phyloP scores from a whole-genome alignment of 2,797 vertebrate genomes.

The Tokudaia tokunoshimensis region DNA sequence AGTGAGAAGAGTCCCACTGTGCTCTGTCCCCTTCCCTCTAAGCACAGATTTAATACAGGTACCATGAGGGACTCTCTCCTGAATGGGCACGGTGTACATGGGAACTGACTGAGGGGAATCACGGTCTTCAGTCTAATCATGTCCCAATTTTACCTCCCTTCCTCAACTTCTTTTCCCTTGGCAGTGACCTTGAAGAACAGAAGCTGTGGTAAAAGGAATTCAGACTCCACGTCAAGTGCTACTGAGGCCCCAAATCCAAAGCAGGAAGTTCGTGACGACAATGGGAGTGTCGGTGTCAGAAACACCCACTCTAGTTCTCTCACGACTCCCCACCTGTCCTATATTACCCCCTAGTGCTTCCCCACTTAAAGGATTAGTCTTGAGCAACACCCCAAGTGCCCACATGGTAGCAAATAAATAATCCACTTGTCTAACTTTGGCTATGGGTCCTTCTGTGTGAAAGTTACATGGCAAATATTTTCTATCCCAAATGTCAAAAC shows the following conservation, averaged over 20 bases:
- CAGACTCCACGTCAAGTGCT: not conserved
- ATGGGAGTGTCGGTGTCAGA: not conserved
- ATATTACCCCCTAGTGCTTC: not conserved
- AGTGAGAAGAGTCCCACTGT: not conserved
- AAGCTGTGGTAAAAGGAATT: not conserved
- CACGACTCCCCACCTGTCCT: not conserved
- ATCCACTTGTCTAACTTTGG: conserved; percentile 28
- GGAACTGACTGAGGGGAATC: not conserved
- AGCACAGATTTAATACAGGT: not conserved
- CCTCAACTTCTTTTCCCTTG: not conserved
- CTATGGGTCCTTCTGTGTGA: conserved; percentile 70
- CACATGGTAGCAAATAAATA: conserved; percentile 54
- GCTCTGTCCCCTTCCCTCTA: not conserved
- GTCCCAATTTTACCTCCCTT: not conserved
- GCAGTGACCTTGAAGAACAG: not conserved
- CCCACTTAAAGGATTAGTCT: conserved; percentile 13
- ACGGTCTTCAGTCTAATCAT: not conserved
- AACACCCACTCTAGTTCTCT: not conserved
- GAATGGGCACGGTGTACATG: not conserved
- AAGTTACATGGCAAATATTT: conserved; percentile 75
- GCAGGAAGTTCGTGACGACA: not conserved
- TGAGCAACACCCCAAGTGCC: conserved; percentile 43
- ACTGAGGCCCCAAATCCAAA: not conserved
- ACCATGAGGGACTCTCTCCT: not conserved
- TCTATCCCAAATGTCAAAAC: conserved; percentile 83